Percentiles rank a stretch among this genome's conserved stretches.
Evolutionary conservation across 2,888 invertebrate genomes (phyloP).

Genomic region (Philereme transversata): DNA sequence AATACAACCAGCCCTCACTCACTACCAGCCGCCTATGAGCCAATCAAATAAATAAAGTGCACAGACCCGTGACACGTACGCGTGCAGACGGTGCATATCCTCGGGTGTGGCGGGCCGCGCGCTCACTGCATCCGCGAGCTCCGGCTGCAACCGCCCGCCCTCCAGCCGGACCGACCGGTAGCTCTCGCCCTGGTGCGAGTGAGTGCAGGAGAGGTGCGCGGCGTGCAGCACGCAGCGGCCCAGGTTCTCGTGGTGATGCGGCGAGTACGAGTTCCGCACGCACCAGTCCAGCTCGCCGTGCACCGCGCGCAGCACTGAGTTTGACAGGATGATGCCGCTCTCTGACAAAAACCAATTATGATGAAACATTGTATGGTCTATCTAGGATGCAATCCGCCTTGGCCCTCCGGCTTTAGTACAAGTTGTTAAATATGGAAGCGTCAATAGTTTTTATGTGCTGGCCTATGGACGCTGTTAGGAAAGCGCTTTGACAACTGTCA

Average conservation of each 20-base stretch:
- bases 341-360: constrained; percentile 64
- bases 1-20: too few species aligned
- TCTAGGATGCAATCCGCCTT: too few species aligned
- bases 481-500: too few species aligned
- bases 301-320: constrained; percentile 91
- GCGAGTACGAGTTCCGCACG: constrained; percentile 92
- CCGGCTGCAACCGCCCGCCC: constrained; percentile 44
- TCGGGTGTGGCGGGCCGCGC: constrained; percentile 86
- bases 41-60: too few species aligned
- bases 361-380: too few species aligned
- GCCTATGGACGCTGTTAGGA: too few species aligned
- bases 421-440: too few species aligned
- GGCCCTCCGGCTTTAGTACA: too few species aligned
- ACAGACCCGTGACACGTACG: constrained; percentile 87
- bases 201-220: constrained; percentile 85
- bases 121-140: constrained; percentile 83
- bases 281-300: constrained; percentile 94
- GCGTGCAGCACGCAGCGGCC: constrained; percentile 93
- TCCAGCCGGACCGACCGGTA: constrained; percentile 15
- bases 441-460: too few species aligned
- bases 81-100: constrained; percentile 87
- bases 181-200: constrained; percentile 73
- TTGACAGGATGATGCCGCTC: constrained; percentile 94
- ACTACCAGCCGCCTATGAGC: too few species aligned
- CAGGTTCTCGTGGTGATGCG: constrained; percentile 92